phyloP scores from a whole-genome alignment of 2,113 vertebrate genomes.

The Saiga tatarica region DNA sequence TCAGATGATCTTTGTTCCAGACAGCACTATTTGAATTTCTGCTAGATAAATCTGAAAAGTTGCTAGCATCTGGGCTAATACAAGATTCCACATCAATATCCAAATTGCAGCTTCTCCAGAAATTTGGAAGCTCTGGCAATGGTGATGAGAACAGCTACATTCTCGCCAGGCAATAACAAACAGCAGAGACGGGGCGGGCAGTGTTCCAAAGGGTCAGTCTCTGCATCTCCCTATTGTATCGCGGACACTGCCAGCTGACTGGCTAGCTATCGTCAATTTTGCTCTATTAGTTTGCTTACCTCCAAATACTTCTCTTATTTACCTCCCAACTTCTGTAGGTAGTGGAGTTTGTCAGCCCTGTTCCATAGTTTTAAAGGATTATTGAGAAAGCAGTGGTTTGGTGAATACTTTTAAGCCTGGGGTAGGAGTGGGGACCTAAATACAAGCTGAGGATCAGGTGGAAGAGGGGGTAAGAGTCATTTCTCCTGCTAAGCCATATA shows the following conservation, averaged over 20 bases:
- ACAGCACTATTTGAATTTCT: background rate
- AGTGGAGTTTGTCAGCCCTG: background rate
- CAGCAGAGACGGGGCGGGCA: background rate
- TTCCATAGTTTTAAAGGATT: background rate
- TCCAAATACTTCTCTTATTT: background rate
- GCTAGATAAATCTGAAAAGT: background rate
- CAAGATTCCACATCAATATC: background rate
- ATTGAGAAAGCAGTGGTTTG: background rate
- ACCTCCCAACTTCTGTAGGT: background rate
- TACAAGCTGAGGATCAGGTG: background rate
- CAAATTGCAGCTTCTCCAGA: background rate
- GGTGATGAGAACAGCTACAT: background rate
- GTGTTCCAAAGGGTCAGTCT: background rate
- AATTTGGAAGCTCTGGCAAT: background rate
- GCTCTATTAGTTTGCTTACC: background rate
- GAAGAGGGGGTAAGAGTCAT: background rate
- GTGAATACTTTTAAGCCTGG: background rate
- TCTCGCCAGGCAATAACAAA: background rate
- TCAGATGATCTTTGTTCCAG: background rate
- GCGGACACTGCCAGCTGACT: background rate
- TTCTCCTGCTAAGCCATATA: background rate
- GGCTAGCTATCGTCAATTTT: background rate
- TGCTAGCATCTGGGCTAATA: background rate
- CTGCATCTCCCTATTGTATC: fast-evolving
- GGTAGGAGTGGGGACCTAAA: background rate